Evolutionary conservation across 1,140 invertebrate genomes (phyloP), one percentile per base, ranked within the genome.

Genomic region (Drosophila parvula): DNA sequence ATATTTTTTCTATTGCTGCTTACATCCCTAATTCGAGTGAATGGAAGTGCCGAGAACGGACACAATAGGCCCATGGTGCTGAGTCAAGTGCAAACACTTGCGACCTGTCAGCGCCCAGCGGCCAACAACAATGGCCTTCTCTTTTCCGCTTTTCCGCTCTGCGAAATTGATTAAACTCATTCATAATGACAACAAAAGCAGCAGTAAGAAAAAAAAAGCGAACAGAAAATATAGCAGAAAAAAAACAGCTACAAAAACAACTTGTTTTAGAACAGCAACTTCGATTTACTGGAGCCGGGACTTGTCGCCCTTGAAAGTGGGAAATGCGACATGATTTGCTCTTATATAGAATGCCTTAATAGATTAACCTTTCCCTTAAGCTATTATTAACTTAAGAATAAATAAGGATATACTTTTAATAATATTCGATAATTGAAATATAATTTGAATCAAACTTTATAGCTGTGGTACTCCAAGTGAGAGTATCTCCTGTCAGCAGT

Each of bases 111-210:
- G 69, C 43, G 18, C n/a, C 32, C 16, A 41, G 14, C 65, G 60
- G 51, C 51, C 51, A 41, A 14, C 18, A 41, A 73, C 68, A 74
- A 74, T 74, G 68, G 47, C 56, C 70, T 74, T 73, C 47, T 51
- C 32, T 53, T 53, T 53, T 36, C 50, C 40, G 63, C 73, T 41
- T 65, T 73, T 50, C 45, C 68, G 70, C 57, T 74, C 81, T 77
- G 73, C 56, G 65, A 74, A 84, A 84, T 84, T 84, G 81, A 84
- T 84, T 84, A 84, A 84, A 61, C 73, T 80, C 81, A 83, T 83
- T 84, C 81, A 84, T 84, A 76, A 83, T 70, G 80, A 64, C 65
- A 60, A 58, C 64, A 53, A 50, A 76, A 56, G 68, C 45, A 36
- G 27, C 64, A 59, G 30, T 38, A 59, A 28, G n/a, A 5, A 11